A percentile compares a stretch with the other conserved stretches of the same genome.
phyloP scores from a whole-genome alignment of 2,113 vertebrate genomes.

The Anser brachyrhynchus region DNA sequence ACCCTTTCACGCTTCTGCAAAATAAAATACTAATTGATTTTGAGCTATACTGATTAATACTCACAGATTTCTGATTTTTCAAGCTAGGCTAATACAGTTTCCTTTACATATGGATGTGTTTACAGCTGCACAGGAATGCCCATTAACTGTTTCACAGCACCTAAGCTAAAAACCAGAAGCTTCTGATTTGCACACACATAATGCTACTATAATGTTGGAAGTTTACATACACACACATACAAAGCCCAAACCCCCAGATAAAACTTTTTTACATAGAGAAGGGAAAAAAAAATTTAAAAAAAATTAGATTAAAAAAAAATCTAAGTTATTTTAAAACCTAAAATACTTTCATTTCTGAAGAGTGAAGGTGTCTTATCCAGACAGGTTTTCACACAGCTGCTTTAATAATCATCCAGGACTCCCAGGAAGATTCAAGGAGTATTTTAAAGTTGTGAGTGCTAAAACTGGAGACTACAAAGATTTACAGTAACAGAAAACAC shows the following conservation, averaged over 20 bases:
- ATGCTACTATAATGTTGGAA: background rate
- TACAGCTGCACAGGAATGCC: constrained; percentile 65
- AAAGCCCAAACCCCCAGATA: background rate
- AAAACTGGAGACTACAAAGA: background rate
- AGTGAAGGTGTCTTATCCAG: background rate
- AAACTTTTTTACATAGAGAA: background rate
- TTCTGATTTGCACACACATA: constrained; percentile 39
- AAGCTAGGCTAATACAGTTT: constrained; percentile 64
- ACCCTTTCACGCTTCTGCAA: constrained; percentile 37
- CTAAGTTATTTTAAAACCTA: constrained; percentile 19
- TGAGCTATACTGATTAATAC: constrained; percentile 52
- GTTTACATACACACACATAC: background rate
- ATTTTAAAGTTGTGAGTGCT: constrained; percentile 56
- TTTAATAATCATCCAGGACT: constrained; percentile 5
- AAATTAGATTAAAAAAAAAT: background rate
- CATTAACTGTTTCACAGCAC: constrained; percentile 68
- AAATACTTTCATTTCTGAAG: constrained; percentile 23
- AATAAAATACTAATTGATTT: constrained; percentile 73
- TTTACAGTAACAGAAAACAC: constrained; percentile 52
- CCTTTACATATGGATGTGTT: constrained; percentile 70
- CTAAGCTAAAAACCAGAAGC: constrained; percentile 23
- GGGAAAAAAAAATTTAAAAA: background rate
- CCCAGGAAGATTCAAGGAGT: background rate
- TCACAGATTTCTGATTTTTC: constrained; percentile 65
- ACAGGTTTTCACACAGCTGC: constrained; percentile 12